Evolutionary conservation across 2,113 vertebrate genomes (phyloP), one percentile per base, ranked within the genome.

Genomic region (Girardinichthys multiradiatus): DNA sequence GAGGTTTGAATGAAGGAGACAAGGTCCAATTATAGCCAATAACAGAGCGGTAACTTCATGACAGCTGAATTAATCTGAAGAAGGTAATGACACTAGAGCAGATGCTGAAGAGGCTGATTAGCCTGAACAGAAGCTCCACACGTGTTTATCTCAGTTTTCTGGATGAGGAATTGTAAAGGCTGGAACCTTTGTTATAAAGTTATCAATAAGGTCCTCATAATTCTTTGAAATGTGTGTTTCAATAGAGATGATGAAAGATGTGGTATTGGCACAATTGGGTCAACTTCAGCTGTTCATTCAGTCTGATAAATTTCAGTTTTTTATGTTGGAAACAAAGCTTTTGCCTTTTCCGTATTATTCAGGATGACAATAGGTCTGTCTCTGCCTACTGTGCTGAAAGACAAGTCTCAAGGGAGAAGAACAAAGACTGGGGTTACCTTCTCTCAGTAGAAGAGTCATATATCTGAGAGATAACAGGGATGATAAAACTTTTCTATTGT

Each of bases 311-410:
- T 27, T 70, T 37, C 48, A 73, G 79, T 85, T 77, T 82, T 79
- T 90, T 70, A 87, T 84, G 65, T 57, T 64, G 0, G 7, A 77
- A 83, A 92, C 78, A 85, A 86, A 85, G 85, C 78, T 21, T 8
- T 4, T 26, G 4, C 9, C 67, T 73, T 42, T 21, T 87, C 72
- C 79, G 62, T 2, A 64, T 67, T 86, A 62, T 74, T 71, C 75
- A 7, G 62, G 12, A 39, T 21, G 24, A 28, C 78, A 64, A 72
- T 67, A 72, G 79, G 30, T 65, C 57, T 67, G 63, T 71, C 37
- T 64, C 65, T 57, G 65, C 83, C 86, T 77, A 8, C 70, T 60
- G 48, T 66, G 67, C 61, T 5, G 57, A 48, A 71, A 86, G 67
- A 81, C 74, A 83, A 77, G 27, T 37, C 60, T 57, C n/a, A 51